Base-by-base conservation (phyloP, 2,888 invertebrate species). In the Mactromeris polynyma region DNA sequence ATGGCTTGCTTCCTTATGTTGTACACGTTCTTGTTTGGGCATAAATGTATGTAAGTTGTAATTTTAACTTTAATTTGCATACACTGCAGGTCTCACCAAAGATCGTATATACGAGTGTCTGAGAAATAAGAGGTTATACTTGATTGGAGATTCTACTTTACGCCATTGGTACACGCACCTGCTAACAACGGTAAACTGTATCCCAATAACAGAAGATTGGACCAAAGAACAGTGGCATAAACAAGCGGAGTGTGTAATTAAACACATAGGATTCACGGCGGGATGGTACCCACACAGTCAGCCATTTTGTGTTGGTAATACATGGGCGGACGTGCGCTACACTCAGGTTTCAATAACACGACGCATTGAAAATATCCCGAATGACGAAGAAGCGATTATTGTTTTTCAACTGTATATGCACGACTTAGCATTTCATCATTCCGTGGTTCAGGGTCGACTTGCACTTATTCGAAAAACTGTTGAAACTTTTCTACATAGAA, bases 141-240 rank as follows among this genome's bases (percentile, higher is more conserved):
- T 88, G 17, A 54, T 83, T 26, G 88, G 88, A 2, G 88, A 88
- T 31, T 88, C 88, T 17, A 88, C 85, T 7, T 38, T 46, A 0
- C 46, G 85, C 17, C 88, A 88, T 0, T 88, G 88, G 88, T 88
- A 85, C 78, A 36, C 0, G 7, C 40, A 85, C 21, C 9, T 88
- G 4, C 6, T 19, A 33, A 19, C 82, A 19, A 40, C 78, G 4
- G 82, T n/a, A 17, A 64, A 51, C 9, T 85, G 85, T 69, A 51
- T 3, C 17, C 82, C 64, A 14, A 73, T 14, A 36, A 78, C 82
- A 51, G 88, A 85, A n/a, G 9, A 33, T 33, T 85, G 83, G 88
- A 78, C 69, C 7, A n/a, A 69, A 54, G n/a, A 40, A 11, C 78
- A 88, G 42, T 85, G 88, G 81, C 77, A 83, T 33, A 85, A 82